Conservation (phyloP, 2,797 vertebrate genomes). For the Onychomys leucogaster region DNA sequence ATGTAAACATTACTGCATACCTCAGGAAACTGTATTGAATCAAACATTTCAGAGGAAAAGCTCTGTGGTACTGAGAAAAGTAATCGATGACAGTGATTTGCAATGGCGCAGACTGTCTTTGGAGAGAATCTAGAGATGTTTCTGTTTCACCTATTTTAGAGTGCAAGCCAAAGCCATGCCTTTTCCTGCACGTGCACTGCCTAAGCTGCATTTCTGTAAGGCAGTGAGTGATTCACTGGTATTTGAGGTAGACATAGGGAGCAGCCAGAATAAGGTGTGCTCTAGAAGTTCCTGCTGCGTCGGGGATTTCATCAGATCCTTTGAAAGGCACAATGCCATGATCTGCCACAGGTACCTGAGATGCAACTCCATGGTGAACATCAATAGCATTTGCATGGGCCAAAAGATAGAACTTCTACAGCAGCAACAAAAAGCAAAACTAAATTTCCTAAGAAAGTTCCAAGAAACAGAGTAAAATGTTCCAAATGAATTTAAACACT, state of each 20-base stretch:
- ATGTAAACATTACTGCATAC: neutral
- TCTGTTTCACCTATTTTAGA: neutral
- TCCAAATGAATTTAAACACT: neutral
- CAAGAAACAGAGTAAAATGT: neutral
- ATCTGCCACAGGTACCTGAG: neutral
- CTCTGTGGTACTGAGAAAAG: neutral
- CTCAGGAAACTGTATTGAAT: neutral
- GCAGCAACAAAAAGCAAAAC: neutral
- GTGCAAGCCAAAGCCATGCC: neutral
- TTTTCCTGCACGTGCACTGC: neutral
- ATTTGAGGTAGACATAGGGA: neutral
- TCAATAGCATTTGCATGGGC: neutral
- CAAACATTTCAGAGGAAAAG: slow-evolving; percentile 29
- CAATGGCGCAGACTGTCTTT: slow-evolving; percentile 7
- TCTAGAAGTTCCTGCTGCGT: neutral
- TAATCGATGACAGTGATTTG: slow-evolving; percentile 54
- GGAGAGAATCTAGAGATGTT: neutral
- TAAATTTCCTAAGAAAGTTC: neutral
- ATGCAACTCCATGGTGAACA: neutral
- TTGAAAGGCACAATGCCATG: neutral
- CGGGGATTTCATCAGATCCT: neutral
- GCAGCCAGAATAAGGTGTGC: neutral
- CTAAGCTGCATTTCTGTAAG: neutral
- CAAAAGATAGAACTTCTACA: neutral
- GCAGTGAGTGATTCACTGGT: neutral